Evolutionary conservation across 2,888 invertebrate species (phyloP), one percentile per base, ranked within the genome.

Genomic region (Machimus atricapillus): DNA sequence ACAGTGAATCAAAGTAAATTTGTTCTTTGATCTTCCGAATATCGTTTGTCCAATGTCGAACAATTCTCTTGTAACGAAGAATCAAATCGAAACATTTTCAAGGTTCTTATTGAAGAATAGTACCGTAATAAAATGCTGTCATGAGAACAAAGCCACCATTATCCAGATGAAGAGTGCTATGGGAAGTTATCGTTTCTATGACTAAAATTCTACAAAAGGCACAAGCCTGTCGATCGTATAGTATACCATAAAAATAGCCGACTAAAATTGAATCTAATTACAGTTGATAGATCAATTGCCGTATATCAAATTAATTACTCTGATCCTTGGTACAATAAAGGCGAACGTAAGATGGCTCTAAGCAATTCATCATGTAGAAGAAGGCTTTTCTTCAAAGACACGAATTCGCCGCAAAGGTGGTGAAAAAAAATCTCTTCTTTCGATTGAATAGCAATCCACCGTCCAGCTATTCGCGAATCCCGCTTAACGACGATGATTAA

Each of bases 401-500:
- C 23, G 76, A 76, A 76, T 27, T 37, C 34, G 31, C 34, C n/a
- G 40, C 37, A 76, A 74, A 76, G 40, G 40, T 37, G 40, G 16
- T 37, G 27, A 76, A 76, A 76, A 23, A 76, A 34, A 76, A 0
- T 76, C 34, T 34, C 12, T 6, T n/a, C 76, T 76, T 34, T n/a
- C 5, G n/a, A 34, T 34, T 76, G 76, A 76, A 66, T 23, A 27
- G 66, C 66, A 4, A 27, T 66, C 34, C 74, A 74, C 7, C 27
- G 34, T 76, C 34, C 76, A 76, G 27, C 27, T 34, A 76, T 76
- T 5, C 37, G 37, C 40, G 14, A 76, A 34, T n/a, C 16, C 27
- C 40, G 19, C 16, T 76, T 74, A 85, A 85, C 74, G 43, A 74
- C 43, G 74, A 46, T 85, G 85, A 85, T 85, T 85, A 85, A 85